phyloP scores from a whole-genome alignment of 2,888 invertebrate genomes.

The Gastracanthus pulcherrimus region DNA sequence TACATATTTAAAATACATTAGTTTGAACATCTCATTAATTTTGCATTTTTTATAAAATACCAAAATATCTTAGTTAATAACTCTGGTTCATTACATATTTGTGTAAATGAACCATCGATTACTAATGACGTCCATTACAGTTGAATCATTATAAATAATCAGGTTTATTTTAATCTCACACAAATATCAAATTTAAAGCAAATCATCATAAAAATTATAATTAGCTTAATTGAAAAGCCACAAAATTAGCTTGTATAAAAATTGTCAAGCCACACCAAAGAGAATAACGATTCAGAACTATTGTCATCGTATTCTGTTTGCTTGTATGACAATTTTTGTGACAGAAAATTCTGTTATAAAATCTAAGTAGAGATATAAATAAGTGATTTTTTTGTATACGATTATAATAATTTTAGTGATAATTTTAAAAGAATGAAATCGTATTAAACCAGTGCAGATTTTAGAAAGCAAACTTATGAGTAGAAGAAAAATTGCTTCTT shows the following conservation, averaged over 20 bases:
- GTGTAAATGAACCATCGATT: not conserved
- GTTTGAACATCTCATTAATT: too few species aligned
- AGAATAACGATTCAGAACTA: not conserved
- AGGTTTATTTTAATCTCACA: too few species aligned
- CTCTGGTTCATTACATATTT: not conserved
- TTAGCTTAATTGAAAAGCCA: too few species aligned
- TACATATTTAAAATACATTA: too few species aligned
- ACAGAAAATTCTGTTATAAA: too few species aligned
- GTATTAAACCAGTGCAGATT: conserved; percentile 38
- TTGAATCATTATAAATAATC: too few species aligned
- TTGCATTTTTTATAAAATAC: too few species aligned
- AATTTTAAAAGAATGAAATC: not conserved
- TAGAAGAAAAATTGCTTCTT: conserved; percentile 26
- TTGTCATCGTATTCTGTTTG: not conserved
- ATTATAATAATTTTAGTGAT: not conserved
- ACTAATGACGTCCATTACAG: not conserved
- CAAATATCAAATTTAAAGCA: too few species aligned
- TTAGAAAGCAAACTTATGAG: conserved; percentile 16
- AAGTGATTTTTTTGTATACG: conserved; percentile 13
- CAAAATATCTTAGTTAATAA: too few species aligned
- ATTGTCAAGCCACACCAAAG: too few species aligned
- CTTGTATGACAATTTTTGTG: not conserved
- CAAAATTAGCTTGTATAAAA: too few species aligned
- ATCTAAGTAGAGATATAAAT: not conserved
- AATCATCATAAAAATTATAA: too few species aligned